phyloP scores from a whole-genome alignment of 2,888 invertebrate genomes.

The Mechanitis mazaeus region DNA sequence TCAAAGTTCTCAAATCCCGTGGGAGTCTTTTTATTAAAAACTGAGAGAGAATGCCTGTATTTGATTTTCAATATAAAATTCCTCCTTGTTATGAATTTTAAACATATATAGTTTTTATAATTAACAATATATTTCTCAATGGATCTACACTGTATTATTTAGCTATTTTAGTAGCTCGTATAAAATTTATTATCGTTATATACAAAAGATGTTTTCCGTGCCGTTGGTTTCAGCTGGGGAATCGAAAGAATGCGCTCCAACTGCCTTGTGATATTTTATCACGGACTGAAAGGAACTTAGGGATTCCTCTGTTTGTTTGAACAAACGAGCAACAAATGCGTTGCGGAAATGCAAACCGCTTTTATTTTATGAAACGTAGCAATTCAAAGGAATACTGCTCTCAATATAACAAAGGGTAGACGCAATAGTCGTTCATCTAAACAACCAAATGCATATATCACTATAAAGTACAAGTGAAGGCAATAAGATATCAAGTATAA shows the following conservation, averaged over 20 bases:
- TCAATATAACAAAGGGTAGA: slow-evolving; percentile 45
- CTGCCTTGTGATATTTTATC: slow-evolving; percentile 66
- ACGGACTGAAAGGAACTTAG: slow-evolving; percentile 55
- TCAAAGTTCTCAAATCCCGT: slow-evolving; percentile 41
- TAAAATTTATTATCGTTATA: slow-evolving; percentile 42
- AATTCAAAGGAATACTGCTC: slow-evolving; percentile 62
- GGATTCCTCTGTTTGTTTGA: slow-evolving; percentile 62
- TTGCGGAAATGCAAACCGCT: slow-evolving; percentile 63
- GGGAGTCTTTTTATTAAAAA: slow-evolving; percentile 67
- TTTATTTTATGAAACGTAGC: slow-evolving; percentile 55
- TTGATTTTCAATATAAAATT: neutral
- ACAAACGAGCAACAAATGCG: slow-evolving; percentile 61
- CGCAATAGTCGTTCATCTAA: slow-evolving; percentile 19
- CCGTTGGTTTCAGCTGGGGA: slow-evolving; percentile 49
- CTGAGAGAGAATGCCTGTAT: slow-evolving; percentile 35
- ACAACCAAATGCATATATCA: slow-evolving; percentile 12
- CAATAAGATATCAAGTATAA: too few relatives aligned
- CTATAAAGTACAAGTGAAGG: too few relatives aligned
- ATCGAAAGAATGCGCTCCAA: slow-evolving; percentile 60
- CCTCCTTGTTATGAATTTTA: too few relatives aligned
- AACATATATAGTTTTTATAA: too few relatives aligned
- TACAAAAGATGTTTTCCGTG: slow-evolving; percentile 61
- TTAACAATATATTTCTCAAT: too few relatives aligned
- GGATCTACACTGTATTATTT: neutral
- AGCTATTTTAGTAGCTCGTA: slow-evolving; percentile 14